Evolutionary conservation across 2,797 vertebrate genomes (phyloP).

Genomic region (Pterois miles): DNA sequence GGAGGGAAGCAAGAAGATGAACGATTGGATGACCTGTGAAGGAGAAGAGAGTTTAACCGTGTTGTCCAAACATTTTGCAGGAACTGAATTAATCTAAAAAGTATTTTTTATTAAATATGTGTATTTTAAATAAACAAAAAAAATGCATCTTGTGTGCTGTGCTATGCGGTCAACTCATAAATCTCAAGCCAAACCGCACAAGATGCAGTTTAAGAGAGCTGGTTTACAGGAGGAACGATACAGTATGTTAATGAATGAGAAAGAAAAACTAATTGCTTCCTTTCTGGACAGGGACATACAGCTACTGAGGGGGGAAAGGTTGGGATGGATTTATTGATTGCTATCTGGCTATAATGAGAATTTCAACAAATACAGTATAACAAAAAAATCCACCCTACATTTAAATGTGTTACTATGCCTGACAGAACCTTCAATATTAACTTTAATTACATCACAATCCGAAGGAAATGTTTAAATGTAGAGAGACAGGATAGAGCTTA

Average conservation of each 20-base stretch:
- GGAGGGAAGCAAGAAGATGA: not conserved
- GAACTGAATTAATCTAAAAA: not conserved
- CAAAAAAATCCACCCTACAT: no score
- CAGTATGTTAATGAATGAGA: not conserved
- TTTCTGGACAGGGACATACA: not conserved
- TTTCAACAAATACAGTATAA: no score
- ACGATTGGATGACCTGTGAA: slow-evolving; percentile 14
- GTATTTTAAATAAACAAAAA: not conserved
- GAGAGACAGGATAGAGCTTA: not conserved
- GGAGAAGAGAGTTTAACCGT: not conserved
- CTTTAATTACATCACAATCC: not conserved
- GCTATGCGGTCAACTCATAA: not conserved
- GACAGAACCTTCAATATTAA: not conserved
- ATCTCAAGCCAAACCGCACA: not conserved
- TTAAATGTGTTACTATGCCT: not conserved
- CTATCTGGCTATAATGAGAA: no score
- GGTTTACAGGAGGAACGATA: not conserved
- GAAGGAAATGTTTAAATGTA: not conserved
- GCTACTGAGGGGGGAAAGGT: not conserved
- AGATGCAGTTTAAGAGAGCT: not conserved
- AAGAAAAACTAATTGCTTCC: not conserved
- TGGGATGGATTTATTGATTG: no score
- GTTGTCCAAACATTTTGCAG: not conserved
- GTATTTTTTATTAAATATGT: not conserved
- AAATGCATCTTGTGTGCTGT: not conserved